Conservation (phyloP, 2,113 vertebrate species). For the Caranx melampygus region DNA sequence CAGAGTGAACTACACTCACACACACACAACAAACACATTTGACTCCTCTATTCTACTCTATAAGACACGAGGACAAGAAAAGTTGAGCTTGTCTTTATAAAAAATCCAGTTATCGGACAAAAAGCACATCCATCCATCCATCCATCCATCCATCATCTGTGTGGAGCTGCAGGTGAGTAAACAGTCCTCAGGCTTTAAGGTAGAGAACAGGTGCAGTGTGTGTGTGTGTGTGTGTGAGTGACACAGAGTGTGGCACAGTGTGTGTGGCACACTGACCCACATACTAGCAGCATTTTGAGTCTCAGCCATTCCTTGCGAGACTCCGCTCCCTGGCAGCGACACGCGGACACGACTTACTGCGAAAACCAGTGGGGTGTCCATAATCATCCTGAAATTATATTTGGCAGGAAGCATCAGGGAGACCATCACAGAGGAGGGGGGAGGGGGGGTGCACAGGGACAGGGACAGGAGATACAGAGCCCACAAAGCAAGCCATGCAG, state of each 20-base stretch:
- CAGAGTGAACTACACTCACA: no score
- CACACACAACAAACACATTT: no score
- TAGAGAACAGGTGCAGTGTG: constrained; percentile 20
- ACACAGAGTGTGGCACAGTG: neutral
- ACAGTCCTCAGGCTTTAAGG: neutral
- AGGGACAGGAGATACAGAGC: neutral
- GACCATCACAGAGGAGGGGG: no score
- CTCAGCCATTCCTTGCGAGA: constrained; percentile 6
- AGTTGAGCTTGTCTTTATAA: neutral
- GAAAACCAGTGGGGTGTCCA: neutral
- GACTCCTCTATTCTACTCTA: no score
- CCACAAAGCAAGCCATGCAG: constrained; percentile 1
- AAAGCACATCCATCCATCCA: constrained; percentile 9
- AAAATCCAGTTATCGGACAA: constrained; percentile 4
- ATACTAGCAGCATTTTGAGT: constrained; percentile 36
- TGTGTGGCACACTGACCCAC: constrained; percentile 68
- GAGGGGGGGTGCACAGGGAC: neutral
- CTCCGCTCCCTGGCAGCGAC: constrained; percentile 2
- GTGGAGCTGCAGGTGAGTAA: neutral
- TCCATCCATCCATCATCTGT: no score
- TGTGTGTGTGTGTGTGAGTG: neutral
- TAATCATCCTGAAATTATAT: neutral
- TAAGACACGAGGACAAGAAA: neutral
- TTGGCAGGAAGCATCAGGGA: no score
- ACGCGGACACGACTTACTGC: neutral